phyloP scores from a whole-genome alignment of 1,140 invertebrate genomes.

The Mizuhopecten yessoensis region DNA sequence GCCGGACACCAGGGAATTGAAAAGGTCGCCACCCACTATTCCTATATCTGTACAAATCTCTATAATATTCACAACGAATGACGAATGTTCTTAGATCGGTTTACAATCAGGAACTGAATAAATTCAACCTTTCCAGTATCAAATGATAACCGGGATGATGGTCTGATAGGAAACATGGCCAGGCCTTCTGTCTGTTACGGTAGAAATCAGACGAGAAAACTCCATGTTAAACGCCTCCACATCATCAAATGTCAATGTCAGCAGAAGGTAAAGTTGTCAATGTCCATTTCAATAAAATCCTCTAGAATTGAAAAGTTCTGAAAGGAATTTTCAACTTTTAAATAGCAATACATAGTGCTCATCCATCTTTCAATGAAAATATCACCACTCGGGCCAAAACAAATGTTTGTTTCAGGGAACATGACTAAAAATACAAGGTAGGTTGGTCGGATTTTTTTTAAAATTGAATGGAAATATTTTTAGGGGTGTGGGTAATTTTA shows the following conservation, averaged over 20 bases:
- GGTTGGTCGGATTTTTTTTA: too few relatives aligned
- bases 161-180: background rate
- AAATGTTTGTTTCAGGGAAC: too few relatives aligned
- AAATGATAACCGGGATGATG: background rate
- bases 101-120: background rate
- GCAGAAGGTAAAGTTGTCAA: background rate
- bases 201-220: background rate
- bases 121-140: background rate
- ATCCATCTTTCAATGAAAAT: too few relatives aligned
- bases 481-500: too few relatives aligned
- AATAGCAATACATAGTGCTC: too few relatives aligned
- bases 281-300: background rate
- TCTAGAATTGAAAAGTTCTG: background rate
- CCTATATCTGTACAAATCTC: background rate
- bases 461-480: too few relatives aligned
- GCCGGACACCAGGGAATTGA: background rate
- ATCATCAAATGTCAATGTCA: constrained; percentile 20
- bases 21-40: background rate
- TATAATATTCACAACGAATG: background rate
- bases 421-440: too few relatives aligned
- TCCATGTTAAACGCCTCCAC: background rate
- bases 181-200: background rate
- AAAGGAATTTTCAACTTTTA: too few relatives aligned
- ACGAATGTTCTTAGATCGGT: background rate
- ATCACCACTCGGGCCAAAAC: too few relatives aligned